Evolutionary conservation across 1,140 invertebrate species (phyloP), one percentile per base, ranked within the genome.

Genomic region (Teleogryllus occipitalis): DNA sequence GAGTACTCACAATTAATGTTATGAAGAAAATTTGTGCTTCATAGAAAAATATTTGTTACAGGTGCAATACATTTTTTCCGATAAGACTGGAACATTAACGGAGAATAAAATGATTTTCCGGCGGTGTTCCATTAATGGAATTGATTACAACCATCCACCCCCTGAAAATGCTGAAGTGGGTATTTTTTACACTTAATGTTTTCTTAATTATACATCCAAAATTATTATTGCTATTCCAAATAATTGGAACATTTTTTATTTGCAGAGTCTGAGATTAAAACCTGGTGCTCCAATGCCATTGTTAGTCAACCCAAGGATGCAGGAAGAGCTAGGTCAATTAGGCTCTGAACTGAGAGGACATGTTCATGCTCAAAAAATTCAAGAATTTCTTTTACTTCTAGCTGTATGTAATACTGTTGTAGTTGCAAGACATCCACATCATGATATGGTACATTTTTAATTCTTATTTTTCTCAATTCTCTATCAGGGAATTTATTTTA

Each of bases 71-170:
- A 90, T 99, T 75, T 98, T 99, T 88, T 98, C 95, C 12, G 98
- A 99, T 85, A 99, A 99, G 86, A 99, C 97, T 4, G 97, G 98
- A 8, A 99, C 97, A 6, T 87, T 99, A 21, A 99, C 98, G 10
- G 97, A 99, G 86, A 99, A 99, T 85, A 95, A 96, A 86, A 99
- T 99, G 97, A 90, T 98, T 80, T 99, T 99, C 86, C 89, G 95
- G 74, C 89, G 94, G 76, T 98, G 97, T 85, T 92, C 94, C 0
- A 93, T 99, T 15, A 93, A 91, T 46, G 96, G 96, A 0, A 90
- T 94, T 8, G 96, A 98, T 86, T 98, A 97, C 82, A 92, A 93
- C 82, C 95, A 96, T 85, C 90, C 91, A 39, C 89, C 92, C 7
- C 90, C 92, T 1, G 90, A 91, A 79, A 85, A 80, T 77, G 76